Base-by-base conservation (phyloP, 1,140 invertebrate genomes). In the Cyphomyrmex costatus region DNA sequence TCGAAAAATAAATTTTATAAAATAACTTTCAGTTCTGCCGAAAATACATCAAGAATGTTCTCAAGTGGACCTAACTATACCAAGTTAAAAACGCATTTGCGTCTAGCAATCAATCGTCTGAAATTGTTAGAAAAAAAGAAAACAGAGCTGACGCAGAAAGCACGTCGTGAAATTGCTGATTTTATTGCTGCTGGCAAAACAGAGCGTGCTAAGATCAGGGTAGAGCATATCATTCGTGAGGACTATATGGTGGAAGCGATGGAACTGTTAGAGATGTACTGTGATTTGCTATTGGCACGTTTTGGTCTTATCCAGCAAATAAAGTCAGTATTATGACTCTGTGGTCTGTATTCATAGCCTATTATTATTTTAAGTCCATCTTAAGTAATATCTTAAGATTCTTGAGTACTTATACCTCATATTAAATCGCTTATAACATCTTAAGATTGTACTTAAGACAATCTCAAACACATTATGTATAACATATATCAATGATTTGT, bases 241-340 rank as follows among this genome's bases (percentile, higher is more conserved):
- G 99, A 99, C 95, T 99, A 99, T 94, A 96, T 99, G 95, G 99
- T 99, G 0, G 99, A 99, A 95, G 99, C 99, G 0, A 99, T 99
- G 98, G 99, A 99, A 96, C 96, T 99, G 65, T 96, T 99, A 3
- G 99, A 99, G 96, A 99, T 99, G 98, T 99, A 99, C 94, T 99
- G 99, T 95, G 99, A 99, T 96, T 95, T 99, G 27, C 94, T 99
- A n/a, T 95, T 99, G 21, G 99, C 99, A 3, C 96, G 99, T 93
- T 99, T 99, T 96, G 99, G 99, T 19, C 96, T 99, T 1, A 97
- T 99, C 70, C 98, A 99, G 89, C 99, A 99, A 95, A 99, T 99
- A 97, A 99, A 99, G 97, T 98, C 95, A 96, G 96, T 93, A 56
- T 53, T 19, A 7, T 56, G 7, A 14, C 46, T 49, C 46, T 49